Base-by-base conservation (phyloP, 2,888 invertebrate genomes). In the Chrysina gloriosa region DNA sequence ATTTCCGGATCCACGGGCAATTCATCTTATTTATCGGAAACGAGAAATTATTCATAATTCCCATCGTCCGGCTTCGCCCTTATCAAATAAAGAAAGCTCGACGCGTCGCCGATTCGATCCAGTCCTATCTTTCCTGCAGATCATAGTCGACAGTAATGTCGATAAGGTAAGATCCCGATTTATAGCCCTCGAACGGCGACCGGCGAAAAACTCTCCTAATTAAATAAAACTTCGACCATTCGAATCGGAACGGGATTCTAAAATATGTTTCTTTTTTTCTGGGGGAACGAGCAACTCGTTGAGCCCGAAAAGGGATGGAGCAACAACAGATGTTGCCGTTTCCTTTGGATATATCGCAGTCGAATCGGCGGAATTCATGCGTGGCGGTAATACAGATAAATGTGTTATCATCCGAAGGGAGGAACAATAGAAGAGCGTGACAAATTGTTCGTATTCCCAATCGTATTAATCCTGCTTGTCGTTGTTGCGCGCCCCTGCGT, bases 381-480 rank as follows among this genome's bases (percentile, higher is more conserved):
- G 56, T 65, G 74, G 71, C 70, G 73, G 78, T 78, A 80, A 79
- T 78, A 75, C 74, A 79, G 80, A 81, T 80, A 81, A 80, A 80
- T 80, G 79, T 77, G 75, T 79, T 80, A 81, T 81, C 77, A 79
- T 77, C 75, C 76, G 74, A 73, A 73, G 76, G 76, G 75, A 72
- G 74, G 71, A 76, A 79, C 77, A 79, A 79, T 77, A 73, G 78
- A 69, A 72, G 74, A 75, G 79, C 80, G 80, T 82, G 82, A 82
- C 82, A 82, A 82, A 82, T 82, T 80, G 81, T 81, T 77, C 76
- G 78, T 79, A 81, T 80, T 81, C 81, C 81, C 81, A 72, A 78
- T 79, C 77, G 80, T 77, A 81, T 81, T 82, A 80, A 82, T 81
- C 79, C 80, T 66, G 67, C 58, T 42, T 42, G 58, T 58, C 58